These are phyloP conservation scores for Drosophila mercatorum DNA, from an alignment of 2,888 invertebrate genomes.

Conservation along the genomic window DNA sequence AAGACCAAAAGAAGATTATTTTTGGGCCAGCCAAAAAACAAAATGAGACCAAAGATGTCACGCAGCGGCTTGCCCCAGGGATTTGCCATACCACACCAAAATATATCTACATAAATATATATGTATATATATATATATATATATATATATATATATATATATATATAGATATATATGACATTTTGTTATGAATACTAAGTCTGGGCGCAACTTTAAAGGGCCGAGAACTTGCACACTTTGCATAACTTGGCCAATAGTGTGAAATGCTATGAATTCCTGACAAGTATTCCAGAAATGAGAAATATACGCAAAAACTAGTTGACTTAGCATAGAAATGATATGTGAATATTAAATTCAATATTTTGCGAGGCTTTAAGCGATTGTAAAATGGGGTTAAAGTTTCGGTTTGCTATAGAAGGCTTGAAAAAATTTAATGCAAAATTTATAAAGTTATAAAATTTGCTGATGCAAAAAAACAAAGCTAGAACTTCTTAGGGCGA, in stretches of 20 bases:
- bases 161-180: constrained; percentile 60
- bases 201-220: constrained; percentile 24
- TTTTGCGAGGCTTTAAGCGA: not conserved
- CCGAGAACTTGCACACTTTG: constrained; percentile 30
- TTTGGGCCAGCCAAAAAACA: constrained; percentile 54
- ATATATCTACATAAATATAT: constrained; percentile 28
- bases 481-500: too few relatives aligned
- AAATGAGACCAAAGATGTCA: constrained; percentile 67
- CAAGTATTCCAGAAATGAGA: not conserved
- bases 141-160: constrained; percentile 51
- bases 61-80: constrained; percentile 69
- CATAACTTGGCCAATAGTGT: constrained; percentile 39
- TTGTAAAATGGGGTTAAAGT: not conserved
- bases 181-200: constrained; percentile 82
- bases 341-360: not conserved
- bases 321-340: not conserved
- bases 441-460: too few relatives aligned
- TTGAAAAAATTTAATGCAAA: too few relatives aligned
- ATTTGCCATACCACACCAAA: constrained; percentile 57
- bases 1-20: constrained; percentile 52
- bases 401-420: too few relatives aligned
- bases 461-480: too few relatives aligned
- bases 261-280: constrained; percentile 11
- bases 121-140: constrained; percentile 18
- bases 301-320: constrained; percentile 11